Conservation (phyloP, 2,888 invertebrate species). For the Dynastes hyllus region DNA sequence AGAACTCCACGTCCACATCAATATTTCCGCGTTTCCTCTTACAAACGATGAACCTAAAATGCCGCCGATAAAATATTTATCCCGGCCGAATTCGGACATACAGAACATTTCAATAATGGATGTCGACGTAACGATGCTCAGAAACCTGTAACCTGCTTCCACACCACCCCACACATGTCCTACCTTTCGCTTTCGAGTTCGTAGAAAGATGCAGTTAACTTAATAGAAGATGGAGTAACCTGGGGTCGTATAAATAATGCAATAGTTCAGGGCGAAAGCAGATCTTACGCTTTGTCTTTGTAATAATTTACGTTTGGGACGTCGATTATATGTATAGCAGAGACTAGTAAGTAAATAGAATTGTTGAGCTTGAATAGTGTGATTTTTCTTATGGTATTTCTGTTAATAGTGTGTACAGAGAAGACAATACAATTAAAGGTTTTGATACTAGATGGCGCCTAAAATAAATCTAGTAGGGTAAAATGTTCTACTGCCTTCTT, state of each 20-base stretch:
- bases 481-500: too few species aligned
- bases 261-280: not conserved
- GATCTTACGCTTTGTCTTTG: not conserved
- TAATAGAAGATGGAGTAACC: too few species aligned
- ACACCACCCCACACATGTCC: too few species aligned
- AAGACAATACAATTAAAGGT: too few species aligned
- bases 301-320: not conserved
- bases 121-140: not conserved
- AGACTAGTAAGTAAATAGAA: too few species aligned
- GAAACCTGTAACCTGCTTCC: not conserved
- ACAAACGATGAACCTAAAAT: not conserved
- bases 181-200: too few species aligned
- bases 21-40: not conserved
- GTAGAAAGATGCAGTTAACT: too few species aligned
- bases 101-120: not conserved
- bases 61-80: slow-evolving; percentile 5
- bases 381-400: too few species aligned
- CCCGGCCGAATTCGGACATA: not conserved
- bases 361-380: too few species aligned
- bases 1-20: not conserved
- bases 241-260: not conserved
- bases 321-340: not conserved
- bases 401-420: too few species aligned
- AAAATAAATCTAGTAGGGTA: too few species aligned
- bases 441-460: too few species aligned